These are phyloP conservation scores for Mylabris sibirica DNA, from an alignment of 2,888 invertebrate genomes.

Conservation along the genomic window DNA sequence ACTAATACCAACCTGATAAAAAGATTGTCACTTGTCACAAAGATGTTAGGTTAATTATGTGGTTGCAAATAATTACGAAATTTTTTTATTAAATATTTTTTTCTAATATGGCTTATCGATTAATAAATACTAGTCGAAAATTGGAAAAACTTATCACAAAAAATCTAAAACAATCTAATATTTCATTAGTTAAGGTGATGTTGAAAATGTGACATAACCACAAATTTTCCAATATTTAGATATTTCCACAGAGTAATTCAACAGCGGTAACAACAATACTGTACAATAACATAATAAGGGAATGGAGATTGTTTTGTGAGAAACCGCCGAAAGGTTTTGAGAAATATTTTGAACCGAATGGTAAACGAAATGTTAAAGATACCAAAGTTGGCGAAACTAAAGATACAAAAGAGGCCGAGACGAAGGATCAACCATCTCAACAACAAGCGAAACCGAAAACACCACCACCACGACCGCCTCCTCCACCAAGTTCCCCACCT, in stretches of 20 bases:
- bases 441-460: conserved; percentile 56
- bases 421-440: conserved; percentile 54
- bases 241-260: conserved; percentile 64
- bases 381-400: conserved; percentile 59
- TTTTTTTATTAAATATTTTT: background rate
- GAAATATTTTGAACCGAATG: conserved; percentile 81
- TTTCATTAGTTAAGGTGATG: conserved; percentile 51
- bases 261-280: conserved; percentile 56
- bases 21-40: background rate
- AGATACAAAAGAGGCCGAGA: conserved; percentile 50
- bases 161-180: conserved; percentile 54
- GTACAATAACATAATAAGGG: conserved; percentile 67
- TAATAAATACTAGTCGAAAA: conserved; percentile 66
- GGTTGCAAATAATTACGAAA: conserved; percentile 28
- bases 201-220: conserved; percentile 39
- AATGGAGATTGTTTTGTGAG: conserved; percentile 73
- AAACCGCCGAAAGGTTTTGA: conserved; percentile 94
- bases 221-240: conserved; percentile 26
- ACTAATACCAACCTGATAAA: background rate
- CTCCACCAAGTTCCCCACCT: conserved; percentile 55
- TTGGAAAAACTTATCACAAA: conserved; percentile 63
- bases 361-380: conserved; percentile 51
- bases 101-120: conserved; percentile 69
- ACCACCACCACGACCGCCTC: conserved; percentile 50
- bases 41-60: conserved; percentile 36